Evolutionary conservation across 2,797 vertebrate species (phyloP), one percentile per base, ranked within the genome.

Genomic region (Hylomyscus alleni): DNA sequence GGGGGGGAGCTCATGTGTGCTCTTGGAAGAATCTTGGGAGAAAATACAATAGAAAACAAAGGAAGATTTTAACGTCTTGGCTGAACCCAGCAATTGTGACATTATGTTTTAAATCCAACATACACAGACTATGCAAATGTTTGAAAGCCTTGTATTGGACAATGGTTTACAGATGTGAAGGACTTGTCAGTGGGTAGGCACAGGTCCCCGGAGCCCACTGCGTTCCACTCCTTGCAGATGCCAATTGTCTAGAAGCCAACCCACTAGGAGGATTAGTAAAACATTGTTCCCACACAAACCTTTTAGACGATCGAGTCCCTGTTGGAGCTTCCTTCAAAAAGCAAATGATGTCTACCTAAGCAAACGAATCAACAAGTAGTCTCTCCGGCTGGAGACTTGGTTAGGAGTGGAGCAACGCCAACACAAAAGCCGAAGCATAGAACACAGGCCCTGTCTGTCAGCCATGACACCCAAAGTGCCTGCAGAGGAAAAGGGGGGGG

Each of bases 41-140:
- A 95, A 92, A 90, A 86, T 22, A 22, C 67, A 85, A n/a, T 78
- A 44, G 77, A 80, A 96, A 92, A 67, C 77, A 89, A 96, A 94
- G 44, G 67, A 90, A 67, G 34, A 34, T 69, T 94, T 94, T n/a
- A 82, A 83, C 60, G 82, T 88, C 62, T 92, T 78, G 73, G 62
- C 96, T 92, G 22, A 19, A 94, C 62, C 40, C 29, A 86, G 67
- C 77, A 83, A 78, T 29, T 75, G n/a, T 44, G 85, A 83, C 52
- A 54, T 82, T 86, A 13, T 89, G 20, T 81, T 94, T 88, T 56
- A 97, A 95, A 17, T 50, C 29, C 65, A 83, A 52, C 56, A 65
- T 86, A 44, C 24, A 88, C 24, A 69, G 58, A 73, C 76, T 72
- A 77, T 72, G 81, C 86, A 93, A n/a, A 94, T 87, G 40, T 78